phyloP scores from a whole-genome alignment of 92 coral and sea anemone genomes.

The Epizoanthus stellaris region DNA sequence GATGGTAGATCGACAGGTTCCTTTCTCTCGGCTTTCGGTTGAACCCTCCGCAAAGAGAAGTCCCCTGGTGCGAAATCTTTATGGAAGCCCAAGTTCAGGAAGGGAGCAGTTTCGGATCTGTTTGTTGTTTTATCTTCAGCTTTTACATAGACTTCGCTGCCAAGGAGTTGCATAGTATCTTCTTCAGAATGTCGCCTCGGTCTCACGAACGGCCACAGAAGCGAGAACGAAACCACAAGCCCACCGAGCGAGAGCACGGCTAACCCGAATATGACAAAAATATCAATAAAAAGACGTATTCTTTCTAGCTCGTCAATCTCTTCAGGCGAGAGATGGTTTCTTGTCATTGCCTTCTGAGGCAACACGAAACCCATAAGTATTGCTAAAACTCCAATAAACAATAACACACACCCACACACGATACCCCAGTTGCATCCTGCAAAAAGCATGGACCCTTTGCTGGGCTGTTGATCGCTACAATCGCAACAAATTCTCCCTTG shows the following conservation, averaged over 20 bases:
- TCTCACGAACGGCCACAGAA: conserved; percentile 81
- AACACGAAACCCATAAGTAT: conserved; percentile 79
- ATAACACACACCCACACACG: conserved; percentile 70
- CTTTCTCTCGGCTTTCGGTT: conserved; percentile 70
- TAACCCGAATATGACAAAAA: conserved; percentile 81
- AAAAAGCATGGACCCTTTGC: conserved; percentile 20
- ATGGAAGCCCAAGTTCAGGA: conserved; percentile 76
- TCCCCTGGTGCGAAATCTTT: conserved; percentile 77
- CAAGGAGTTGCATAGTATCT: conserved; percentile 64
- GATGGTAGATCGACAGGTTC: conserved; percentile 60
- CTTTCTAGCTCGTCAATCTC: conserved; percentile 57
- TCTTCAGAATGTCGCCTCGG: conserved; percentile 50
- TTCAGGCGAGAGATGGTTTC: conserved; percentile 40
- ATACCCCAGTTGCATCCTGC: conserved; percentile 79
- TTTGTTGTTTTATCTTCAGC: conserved; percentile 54
- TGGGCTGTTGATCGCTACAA: conserved; percentile 46
- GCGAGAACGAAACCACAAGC: conserved; percentile 70
- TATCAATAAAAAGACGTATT: conserved; percentile 64
- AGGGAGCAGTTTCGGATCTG: conserved; percentile 34
- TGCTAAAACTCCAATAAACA: conserved; percentile 80
- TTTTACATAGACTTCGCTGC: conserved; percentile 89
- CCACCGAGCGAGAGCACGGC: conserved; percentile 86
- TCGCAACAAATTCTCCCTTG: conserved; percentile 70
- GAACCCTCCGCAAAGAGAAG: conserved; percentile 71
- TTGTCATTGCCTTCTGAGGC: conserved; percentile 59